Evolutionary conservation across 1,140 invertebrate genomes (phyloP), one percentile per base, ranked within the genome.

Genomic region (Drosophila ananassae): DNA sequence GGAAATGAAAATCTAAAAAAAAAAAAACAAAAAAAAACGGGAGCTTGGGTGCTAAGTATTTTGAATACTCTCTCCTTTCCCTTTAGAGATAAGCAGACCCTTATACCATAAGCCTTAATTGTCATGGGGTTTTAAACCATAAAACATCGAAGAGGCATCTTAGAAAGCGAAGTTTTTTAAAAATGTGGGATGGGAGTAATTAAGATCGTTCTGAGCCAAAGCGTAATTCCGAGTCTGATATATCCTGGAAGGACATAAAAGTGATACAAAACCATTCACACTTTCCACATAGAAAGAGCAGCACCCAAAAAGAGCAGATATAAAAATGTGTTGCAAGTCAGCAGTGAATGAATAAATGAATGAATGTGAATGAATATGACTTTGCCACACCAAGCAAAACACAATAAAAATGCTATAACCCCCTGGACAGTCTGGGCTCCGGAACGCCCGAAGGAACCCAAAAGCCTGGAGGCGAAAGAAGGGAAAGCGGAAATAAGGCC

Each of bases 291-390:
- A 59, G 76, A 77, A 64, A 39, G 53, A 41, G 30, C 41, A 56
- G 17, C 24, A 51, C 30, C 28, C n/a, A 21, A 52, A 54, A 58
- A 21, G 30, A 32, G 62, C 54, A 80, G 73, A 87, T 71, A 75
- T 87, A 87, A 85, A 85, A 85, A 87, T 85, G 82, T 85, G 82
- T 87, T 82, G 82, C 74, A 74, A 87, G 78, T 87, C 81, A 76
- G 62, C 67, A 79, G 59, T 82, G 79, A 83, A 75, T 83, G 82
- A 87, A 79, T 83, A 77, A 87, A 79, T 81, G 78, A 80, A 80
- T 78, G 80, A 81, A 82, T 77, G 78, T 68, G 76, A 81, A 82
- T 77, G 78, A 85, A 77, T 85, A 81, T 85, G 81, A 81, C 68
- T 81, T 74, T 63, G 68, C 77, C 62, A 63, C 75, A 79, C 60